Percentiles rank a stretch among this genome's conserved stretches.
Evolutionary conservation across 92 coral and sea anemone species (phyloP).

Genomic region (Parazoanthus swiftii): DNA sequence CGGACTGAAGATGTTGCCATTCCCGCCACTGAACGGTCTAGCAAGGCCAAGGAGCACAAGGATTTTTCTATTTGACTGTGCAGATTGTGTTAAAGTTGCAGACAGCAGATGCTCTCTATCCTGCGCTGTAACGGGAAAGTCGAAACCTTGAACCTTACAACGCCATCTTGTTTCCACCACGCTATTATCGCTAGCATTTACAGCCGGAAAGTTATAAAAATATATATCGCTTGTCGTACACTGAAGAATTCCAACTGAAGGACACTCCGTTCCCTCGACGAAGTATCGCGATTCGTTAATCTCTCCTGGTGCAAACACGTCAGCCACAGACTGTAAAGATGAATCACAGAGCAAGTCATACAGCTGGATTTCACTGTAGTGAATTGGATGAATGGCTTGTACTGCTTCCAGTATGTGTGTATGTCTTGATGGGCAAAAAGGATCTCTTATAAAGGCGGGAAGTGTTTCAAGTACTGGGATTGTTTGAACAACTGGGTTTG

Average conservation of each 20-base stretch:
- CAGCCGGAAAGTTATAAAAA: background rate
- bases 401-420: background rate
- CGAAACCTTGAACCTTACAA: conserved; percentile 35
- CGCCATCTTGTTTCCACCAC: conserved; percentile 24
- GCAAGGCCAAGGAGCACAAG: conserved; percentile 28
- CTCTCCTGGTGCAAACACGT: conserved; percentile 23
- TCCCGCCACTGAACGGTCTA: conserved; percentile 23
- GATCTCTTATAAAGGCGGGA: conserved; percentile 7
- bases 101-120: background rate
- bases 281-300: conserved; percentile 3
- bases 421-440: background rate
- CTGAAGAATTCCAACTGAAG: conserved; percentile 34
- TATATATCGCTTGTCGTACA: conserved; percentile 2
- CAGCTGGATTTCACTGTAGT: conserved; percentile 3
- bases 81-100: background rate
- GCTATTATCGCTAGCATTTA: background rate
- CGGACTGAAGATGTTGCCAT: conserved; percentile 1
- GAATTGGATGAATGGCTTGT: background rate
- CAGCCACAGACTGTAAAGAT: conserved; percentile 9
- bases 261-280: conserved; percentile 22
- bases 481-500: conserved; percentile 12
- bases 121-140: conserved; percentile 34
- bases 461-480: conserved; percentile 13
- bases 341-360: conserved; percentile 14
- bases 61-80: background rate